Evolutionary conservation across 2,797 vertebrate species (phyloP), one percentile per base, ranked within the genome.

Genomic region (Momotus momota): DNA sequence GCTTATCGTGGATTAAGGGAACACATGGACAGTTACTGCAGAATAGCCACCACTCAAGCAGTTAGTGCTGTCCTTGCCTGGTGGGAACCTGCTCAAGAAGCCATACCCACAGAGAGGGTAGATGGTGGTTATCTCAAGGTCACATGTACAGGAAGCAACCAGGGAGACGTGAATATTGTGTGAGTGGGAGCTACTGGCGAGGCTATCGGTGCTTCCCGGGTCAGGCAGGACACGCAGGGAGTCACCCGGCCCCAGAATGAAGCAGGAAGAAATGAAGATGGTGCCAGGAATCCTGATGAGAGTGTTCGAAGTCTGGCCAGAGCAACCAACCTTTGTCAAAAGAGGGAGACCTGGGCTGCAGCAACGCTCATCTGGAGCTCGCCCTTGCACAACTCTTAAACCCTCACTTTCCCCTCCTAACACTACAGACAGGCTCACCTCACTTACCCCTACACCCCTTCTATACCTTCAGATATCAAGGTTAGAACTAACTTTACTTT

Each of bases 201-300:
- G 91, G 88, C 90, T 91, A 65, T 88, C 48, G 1, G 38, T 20
- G 62, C 27, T 81, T 91, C 73, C 89, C 77, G 8, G 94, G 82
- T 84, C 96, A 94, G 70, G 86, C 91, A 86, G 73, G 80, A 91
- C 94, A 88, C 4, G 12, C 49, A 85, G 55, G 88, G 91, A 88
- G 91, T 49, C 57, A 73, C 69, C 41, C 27, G 0, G 9, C 5
- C 64, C 29, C 77, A 82, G n/a, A 74, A 43, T 0, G 3, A 48
- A 78, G 81, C 89, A 95, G 92, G 69, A 95, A 92, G 86, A 87
- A 52, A 57, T 5, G 31, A 94, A 91, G 83, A 79, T 54, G 88
- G 73, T 0, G 41, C 88, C 90, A 84, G 7, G 77, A 88, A 82
- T 27, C 83, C 94, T 51, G 45, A 9, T 0, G 12, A 82, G 90